Evolutionary conservation across 2,113 vertebrate species (phyloP), one percentile per base, ranked within the genome.

Genomic region (Scomber colias): DNA sequence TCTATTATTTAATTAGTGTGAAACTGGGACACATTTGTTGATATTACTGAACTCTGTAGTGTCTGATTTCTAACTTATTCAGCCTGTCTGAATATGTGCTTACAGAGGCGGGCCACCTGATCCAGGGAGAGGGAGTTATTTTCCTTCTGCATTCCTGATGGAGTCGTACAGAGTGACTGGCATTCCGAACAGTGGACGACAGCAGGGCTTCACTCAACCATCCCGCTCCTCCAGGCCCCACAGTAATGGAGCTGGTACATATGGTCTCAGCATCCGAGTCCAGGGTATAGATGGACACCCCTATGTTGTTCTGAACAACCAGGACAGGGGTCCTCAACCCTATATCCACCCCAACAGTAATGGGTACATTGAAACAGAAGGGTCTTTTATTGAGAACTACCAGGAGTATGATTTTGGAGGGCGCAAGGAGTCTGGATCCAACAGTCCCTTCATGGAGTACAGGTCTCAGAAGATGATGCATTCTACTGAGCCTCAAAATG

Each of bases 221-320:
- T 54, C 92, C 27, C 92, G 78, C 21, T 21, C 82, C 2, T 89
- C 93, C 80, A 95, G 86, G 75, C 77, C 80, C 3, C 94, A 93
- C 0, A 93, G 84, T 74, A 91, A 94, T 35, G 96, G 94, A 89
- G 67, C 67, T 0, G 96, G 98, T 11, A 94, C 95, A 79, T 99
- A 99, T 0, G 98, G 98, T 31, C 97, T 99, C 87, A 99, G 97
- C 85, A 98, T 99, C 85, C 95, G 98, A 64, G 98, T 99, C 21
- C 98, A 99, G 89, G 98, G 98, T 17, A 99, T 99, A 0, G 97
- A 97, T 66, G 98, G 98, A 31, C 98, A 99, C 85, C 98, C 98
- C 0, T 99, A 98, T 63, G 97, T 99, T 9, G 97, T 99, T 49
- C 95, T 99, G 68, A 99, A 99, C 88, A 99, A 98, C 81, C 95